A percentile compares a stretch with the other conserved stretches of the same genome.
These are phyloP conservation scores for Drosophila suzukii DNA, from an alignment of 1,140 invertebrate species.

Conservation along the genomic window DNA sequence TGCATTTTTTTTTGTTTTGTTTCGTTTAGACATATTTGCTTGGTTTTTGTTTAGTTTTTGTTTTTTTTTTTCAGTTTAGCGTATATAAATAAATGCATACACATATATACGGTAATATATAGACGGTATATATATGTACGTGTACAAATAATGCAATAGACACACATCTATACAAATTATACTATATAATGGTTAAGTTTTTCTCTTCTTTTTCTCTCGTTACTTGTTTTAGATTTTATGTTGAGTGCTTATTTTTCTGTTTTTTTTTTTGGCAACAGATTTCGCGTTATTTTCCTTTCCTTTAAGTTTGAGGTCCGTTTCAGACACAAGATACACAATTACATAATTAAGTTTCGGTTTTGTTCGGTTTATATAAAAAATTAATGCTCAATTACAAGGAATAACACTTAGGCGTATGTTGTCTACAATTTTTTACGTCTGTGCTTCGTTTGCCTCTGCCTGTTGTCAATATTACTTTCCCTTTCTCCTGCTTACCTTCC, in stretches of 20 bases:
- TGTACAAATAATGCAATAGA: constrained; percentile 83
- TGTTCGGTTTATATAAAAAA: constrained; percentile 58
- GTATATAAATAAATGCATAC: constrained; percentile 78
- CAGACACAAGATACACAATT: constrained; percentile 76
- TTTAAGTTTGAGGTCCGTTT: constrained; percentile 80
- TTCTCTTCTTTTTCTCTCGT: constrained; percentile 43
- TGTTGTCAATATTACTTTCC: constrained; percentile 10
- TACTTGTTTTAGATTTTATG: constrained; percentile 19
- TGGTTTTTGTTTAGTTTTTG: constrained; percentile 40
- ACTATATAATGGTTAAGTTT: constrained; percentile 76
- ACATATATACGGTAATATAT: constrained; percentile 64
- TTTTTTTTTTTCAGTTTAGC: constrained; percentile 49
- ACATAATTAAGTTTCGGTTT: constrained; percentile 42
- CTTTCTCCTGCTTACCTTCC: not conserved
- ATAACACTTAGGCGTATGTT: constrained; percentile 81
- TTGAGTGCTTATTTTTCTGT: constrained; percentile 36
- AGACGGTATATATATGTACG: constrained; percentile 61
- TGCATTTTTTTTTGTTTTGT: constrained; percentile 41
- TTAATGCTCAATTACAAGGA: constrained; percentile 82
- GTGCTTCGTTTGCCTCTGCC: not conserved
- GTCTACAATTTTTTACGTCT: constrained; percentile 47
- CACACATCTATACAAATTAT: constrained; percentile 83
- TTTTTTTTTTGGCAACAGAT: constrained; percentile 48
- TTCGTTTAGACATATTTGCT: constrained; percentile 57
- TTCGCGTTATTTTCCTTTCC: constrained; percentile 27